Percentiles rank a stretch among this genome's conserved stretches.
Evolutionary conservation across 2,888 invertebrate genomes (phyloP).

Genomic region (Cerastis rubricosa): DNA sequence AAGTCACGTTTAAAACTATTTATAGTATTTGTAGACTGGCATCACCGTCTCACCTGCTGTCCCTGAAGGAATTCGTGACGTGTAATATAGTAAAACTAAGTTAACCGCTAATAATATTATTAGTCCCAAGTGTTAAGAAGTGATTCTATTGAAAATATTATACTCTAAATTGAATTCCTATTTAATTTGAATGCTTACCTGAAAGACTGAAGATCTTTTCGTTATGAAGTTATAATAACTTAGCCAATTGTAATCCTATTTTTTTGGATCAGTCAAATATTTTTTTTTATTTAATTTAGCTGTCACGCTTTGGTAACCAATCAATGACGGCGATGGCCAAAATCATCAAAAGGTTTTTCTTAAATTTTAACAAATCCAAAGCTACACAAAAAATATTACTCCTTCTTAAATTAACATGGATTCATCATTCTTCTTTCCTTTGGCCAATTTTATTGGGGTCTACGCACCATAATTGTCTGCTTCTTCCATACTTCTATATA

Average conservation of each 20-base stretch:
- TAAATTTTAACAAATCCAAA: no score
- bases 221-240: background rate
- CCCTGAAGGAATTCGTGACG: slow-evolving; percentile 17
- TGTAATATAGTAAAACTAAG: slow-evolving; percentile 24
- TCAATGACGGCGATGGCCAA: background rate
- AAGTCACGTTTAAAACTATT: background rate
- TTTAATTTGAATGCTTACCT: background rate
- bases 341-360: background rate
- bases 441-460: background rate
- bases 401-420: background rate
- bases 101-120: slow-evolving; percentile 2
- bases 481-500: background rate
- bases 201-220: background rate
- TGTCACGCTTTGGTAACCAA: background rate
- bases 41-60: background rate
- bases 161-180: background rate
- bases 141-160: slow-evolving; percentile 10
- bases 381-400: background rate
- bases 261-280: background rate
- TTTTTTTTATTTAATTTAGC: background rate
- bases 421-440: no score
- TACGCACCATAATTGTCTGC: background rate
- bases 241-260: background rate
- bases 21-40: background rate
- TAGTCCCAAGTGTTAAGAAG: slow-evolving; percentile 3